Percentiles rank a stretch among this genome's conserved stretches.
Evolutionary conservation across 2,888 invertebrate species (phyloP).

Genomic region (Pseudanteris insignis): DNA sequence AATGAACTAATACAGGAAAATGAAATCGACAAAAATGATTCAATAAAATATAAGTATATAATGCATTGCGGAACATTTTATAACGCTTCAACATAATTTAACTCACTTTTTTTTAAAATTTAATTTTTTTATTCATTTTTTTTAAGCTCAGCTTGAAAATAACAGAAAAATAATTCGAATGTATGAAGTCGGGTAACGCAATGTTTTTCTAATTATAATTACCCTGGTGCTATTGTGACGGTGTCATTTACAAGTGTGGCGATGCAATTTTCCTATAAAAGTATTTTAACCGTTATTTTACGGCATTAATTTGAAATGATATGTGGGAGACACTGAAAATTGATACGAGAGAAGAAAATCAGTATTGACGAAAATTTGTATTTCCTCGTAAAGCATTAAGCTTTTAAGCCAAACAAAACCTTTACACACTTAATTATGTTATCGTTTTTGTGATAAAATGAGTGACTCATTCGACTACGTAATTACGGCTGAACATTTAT

Average conservation of each 20-base stretch:
- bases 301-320: constrained; percentile 23
- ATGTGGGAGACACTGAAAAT: constrained; percentile 31
- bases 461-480: constrained; percentile 50
- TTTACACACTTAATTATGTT: constrained; percentile 54
- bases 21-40: constrained; percentile 57
- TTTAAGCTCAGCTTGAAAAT: constrained; percentile 3
- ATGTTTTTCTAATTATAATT: constrained; percentile 1
- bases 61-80: constrained; percentile 53
- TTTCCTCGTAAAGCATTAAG: constrained; percentile 54
- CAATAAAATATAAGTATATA: constrained; percentile 52
- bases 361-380: constrained; percentile 20
- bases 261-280: constrained; percentile 23
- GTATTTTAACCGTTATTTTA: constrained; percentile 3
- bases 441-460: constrained; percentile 50
- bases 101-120: no score
- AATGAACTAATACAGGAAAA: constrained; percentile 55
- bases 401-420: constrained; percentile 60
- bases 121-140: neutral
- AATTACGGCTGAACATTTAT: constrained; percentile 49
- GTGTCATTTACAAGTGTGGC: constrained; percentile 4
- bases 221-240: neutral
- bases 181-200: neutral
- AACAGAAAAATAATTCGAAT: constrained; percentile 1
- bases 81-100: constrained; percentile 5
- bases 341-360: constrained; percentile 26